Evolutionary conservation across 1,140 invertebrate species (phyloP), one percentile per base, ranked within the genome.

Genomic region (Diploscapter pachys): DNA sequence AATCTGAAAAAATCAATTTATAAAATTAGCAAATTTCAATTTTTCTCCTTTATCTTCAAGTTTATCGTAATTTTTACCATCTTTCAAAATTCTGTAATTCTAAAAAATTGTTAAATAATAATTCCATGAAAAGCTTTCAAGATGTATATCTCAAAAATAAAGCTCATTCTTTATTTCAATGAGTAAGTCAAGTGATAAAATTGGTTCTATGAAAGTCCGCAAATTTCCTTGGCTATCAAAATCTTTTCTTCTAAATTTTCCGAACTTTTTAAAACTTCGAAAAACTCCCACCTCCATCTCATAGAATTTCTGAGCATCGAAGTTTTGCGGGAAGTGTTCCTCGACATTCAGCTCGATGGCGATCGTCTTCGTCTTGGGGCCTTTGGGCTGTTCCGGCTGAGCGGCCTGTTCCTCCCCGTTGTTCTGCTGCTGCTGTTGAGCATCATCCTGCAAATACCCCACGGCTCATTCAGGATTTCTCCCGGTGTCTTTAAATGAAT

Each of bases 1-100:
- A 77, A 89, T 89, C 91, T 93, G 73, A 57, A 66, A 68, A 57
- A 76, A 68, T 68, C 4, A 77, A 80, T 49, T 82, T 51, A 53
- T 8, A 57, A 77, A 67, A 65, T n/a, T 8, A 65, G n/a, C n/a
- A n/a, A n/a, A 31, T 31, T 31, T 31, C 31, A 31, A 31, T 31
- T 31, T 31, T 31, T 1, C 31, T 31, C 31, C 31, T 31, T 31
- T 31, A 31, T 31, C 31, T 31, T 31, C 31, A 31, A 31, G 31
- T 31, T 31, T 31, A 31, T 31, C 31, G 31, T 31, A 31, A 31
- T 31, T 59, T 11, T 13, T 59, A 59, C 57, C 57, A 2, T 11
- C 57, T 59, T 59, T 59, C 9, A 59, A 59, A 31, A 31, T 31
- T 31, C 31, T 31, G 31, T 31, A 31, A 31, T 31, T 31, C 31